Percentiles rank a stretch among this genome's conserved stretches.
These are phyloP conservation scores for Bufo bufo DNA, from an alignment of 2,113 vertebrate species.

Conservation along the genomic window DNA sequence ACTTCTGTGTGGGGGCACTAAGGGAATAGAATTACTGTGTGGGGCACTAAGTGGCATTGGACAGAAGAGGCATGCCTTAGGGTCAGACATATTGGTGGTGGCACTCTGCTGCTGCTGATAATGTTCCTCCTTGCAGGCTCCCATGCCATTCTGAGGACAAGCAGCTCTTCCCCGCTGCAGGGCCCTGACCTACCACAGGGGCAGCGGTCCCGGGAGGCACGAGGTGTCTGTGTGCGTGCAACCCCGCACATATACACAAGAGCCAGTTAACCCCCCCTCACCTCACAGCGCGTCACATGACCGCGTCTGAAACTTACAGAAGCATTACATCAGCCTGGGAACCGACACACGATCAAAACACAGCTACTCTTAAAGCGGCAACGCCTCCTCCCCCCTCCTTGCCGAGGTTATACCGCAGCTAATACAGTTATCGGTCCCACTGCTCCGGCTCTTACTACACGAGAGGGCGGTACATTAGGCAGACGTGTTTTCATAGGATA, in stretches of 20 bases:
- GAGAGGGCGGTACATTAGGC: neutral
- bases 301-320: conserved; percentile 70
- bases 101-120: no score
- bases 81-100: no score
- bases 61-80: no score
- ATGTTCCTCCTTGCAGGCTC: no score
- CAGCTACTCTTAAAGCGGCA: conserved; percentile 71
- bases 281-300: conserved; percentile 72
- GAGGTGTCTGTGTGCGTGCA: neutral
- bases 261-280: conserved; percentile 64
- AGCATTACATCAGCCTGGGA: conserved; percentile 77
- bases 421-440: neutral
- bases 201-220: no score
- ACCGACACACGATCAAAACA: conserved; percentile 65
- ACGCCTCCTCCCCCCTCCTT: rapidly evolving
- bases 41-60: no score
- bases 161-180: no score
- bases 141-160: no score
- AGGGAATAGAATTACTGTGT: no score
- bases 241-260: neutral
- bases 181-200: no score
- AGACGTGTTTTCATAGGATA: no score
- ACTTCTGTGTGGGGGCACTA: no score
- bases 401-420: neutral
- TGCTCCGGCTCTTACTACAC: neutral